Conservation (phyloP, 2,797 vertebrate species). For the Hylomyscus alleni region DNA sequence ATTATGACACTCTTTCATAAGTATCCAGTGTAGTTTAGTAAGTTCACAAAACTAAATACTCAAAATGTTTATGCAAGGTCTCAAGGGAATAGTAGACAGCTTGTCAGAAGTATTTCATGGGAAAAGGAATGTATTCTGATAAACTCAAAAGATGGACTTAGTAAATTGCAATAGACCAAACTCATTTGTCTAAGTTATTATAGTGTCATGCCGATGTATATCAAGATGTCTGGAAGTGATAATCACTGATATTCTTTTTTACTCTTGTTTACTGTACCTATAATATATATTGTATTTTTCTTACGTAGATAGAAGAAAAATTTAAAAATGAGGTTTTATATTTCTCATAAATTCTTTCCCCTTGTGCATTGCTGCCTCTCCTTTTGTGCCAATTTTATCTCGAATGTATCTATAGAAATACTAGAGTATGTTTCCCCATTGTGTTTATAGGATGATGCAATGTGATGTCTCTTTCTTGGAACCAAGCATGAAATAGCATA, state of each 20-base stretch:
- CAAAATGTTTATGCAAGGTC: neutral
- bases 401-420: neutral
- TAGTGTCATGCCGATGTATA: neutral
- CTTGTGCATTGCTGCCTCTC: neutral
- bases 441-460: neutral
- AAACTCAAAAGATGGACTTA: neutral
- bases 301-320: neutral
- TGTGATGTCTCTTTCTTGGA: neutral
- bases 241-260: neutral
- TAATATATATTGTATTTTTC: neutral
- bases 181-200: neutral
- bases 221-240: neutral
- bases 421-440: neutral
- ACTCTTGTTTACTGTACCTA: neutral
- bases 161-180: neutral
- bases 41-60: neutral
- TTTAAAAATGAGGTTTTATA: neutral
- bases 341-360: slow-evolving; percentile 30
- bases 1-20: neutral
- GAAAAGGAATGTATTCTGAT: neutral
- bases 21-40: neutral
- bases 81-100: slow-evolving; percentile 4
- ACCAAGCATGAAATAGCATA: neutral
- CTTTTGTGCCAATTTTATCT: neutral
- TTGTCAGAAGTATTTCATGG: neutral